phyloP scores from a whole-genome alignment of 2,113 vertebrate genomes.

The Hipposideros armiger region DNA sequence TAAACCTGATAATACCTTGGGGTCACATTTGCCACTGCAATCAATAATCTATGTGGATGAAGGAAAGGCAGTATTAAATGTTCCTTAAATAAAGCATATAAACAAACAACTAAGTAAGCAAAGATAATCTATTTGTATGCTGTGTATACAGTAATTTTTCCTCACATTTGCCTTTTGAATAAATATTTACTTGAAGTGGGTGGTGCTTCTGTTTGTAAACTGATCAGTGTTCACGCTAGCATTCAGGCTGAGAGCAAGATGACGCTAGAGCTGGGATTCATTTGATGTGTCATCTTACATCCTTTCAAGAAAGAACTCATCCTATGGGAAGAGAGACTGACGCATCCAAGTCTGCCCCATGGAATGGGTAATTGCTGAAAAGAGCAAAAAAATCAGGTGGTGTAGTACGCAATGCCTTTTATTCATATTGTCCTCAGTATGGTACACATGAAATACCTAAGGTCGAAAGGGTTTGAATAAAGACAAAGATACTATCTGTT shows the following conservation, averaged over 20 bases:
- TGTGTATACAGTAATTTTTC: neutral
- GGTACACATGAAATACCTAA: neutral
- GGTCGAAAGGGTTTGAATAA: neutral
- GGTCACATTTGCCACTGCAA: neutral
- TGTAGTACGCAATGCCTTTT: rapidly evolving
- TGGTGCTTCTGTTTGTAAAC: neutral
- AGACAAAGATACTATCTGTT: neutral
- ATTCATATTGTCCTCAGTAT: neutral
- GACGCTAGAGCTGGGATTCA: neutral
- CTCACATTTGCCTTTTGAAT: neutral
- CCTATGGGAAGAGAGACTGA: neutral
- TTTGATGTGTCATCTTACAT: neutral
- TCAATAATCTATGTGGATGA: neutral
- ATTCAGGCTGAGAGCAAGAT: neutral
- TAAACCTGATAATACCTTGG: neutral
- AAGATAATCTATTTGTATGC: neutral
- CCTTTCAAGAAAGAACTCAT: neutral
- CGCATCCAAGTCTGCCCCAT: no score
- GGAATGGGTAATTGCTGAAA: neutral
- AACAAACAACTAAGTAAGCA: neutral
- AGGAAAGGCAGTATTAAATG: neutral
- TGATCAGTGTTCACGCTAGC: neutral
- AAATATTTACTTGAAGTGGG: neutral
- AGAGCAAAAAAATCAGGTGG: neutral
- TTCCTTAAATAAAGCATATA: neutral